Percentiles rank a stretch among this genome's conserved stretches.
Evolutionary conservation across 2,888 invertebrate species (phyloP).

Genomic region (Lottia gigantea): DNA sequence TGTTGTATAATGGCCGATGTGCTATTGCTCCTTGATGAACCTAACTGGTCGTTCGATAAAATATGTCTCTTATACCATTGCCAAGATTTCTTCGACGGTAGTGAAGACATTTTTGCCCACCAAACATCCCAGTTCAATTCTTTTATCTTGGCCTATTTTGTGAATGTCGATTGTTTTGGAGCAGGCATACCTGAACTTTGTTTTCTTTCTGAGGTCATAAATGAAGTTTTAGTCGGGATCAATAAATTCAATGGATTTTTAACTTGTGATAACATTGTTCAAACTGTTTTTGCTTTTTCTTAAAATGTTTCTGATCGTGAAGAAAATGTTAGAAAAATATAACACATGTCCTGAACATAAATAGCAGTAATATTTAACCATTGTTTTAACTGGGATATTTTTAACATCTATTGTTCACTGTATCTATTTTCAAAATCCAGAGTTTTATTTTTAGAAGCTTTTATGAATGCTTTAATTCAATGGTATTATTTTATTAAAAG

Average conservation of each 20-base stretch:
- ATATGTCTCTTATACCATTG: neutral
- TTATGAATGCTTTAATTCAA: too few relatives aligned
- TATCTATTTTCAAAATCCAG: too few relatives aligned
- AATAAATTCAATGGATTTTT: conserved; percentile 1
- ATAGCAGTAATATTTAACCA: too few relatives aligned
- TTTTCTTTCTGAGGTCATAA: neutral
- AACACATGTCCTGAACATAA: too few relatives aligned
- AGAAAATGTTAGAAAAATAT: too few relatives aligned
- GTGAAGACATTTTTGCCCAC: neutral
- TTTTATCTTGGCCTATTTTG: neutral
- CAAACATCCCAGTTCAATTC: neutral
- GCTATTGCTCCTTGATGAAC: neutral
- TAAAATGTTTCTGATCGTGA: too few relatives aligned
- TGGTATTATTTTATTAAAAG: too few relatives aligned
- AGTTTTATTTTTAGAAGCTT: too few relatives aligned
- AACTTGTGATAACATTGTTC: neutral
- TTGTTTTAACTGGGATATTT: too few relatives aligned
- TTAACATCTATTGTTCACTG: too few relatives aligned
- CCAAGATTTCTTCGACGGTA: neutral
- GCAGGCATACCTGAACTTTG: neutral
- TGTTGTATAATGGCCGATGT: neutral
- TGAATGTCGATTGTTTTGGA: conserved; percentile 1
- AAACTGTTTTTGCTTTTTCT: too few relatives aligned
- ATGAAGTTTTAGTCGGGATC: neutral
- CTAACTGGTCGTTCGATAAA: neutral